Evolutionary conservation across 2,888 invertebrate genomes (phyloP).

Genomic region (Morpho deidamia): DNA sequence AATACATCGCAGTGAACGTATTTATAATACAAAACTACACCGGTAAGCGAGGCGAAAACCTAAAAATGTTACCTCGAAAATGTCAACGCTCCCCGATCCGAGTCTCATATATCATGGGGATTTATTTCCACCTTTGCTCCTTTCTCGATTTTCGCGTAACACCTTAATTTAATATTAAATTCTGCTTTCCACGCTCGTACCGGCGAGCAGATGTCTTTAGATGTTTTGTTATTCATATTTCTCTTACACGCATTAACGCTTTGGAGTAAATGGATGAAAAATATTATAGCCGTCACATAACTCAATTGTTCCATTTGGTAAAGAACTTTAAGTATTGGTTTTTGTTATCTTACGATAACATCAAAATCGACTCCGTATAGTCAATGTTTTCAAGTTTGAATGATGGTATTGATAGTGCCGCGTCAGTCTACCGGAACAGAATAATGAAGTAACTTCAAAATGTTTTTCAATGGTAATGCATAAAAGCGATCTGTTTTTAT

Average conservation of each 20-base stretch:
- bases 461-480: background rate
- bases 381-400: slow-evolving; percentile 28
- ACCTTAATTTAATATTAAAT: slow-evolving; percentile 78
- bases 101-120: slow-evolving; percentile 68
- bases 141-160: slow-evolving; percentile 71
- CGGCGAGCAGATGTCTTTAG: slow-evolving; percentile 63
- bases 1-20: slow-evolving; percentile 20
- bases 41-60: slow-evolving; percentile 35
- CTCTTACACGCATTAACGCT: slow-evolving; percentile 48
- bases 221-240: slow-evolving; percentile 71
- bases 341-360: slow-evolving; percentile 9
- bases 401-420: slow-evolving; percentile 34
- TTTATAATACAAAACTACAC: slow-evolving; percentile 23
- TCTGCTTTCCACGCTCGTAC: slow-evolving; percentile 56
- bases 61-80: slow-evolving; percentile 66
- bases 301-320: background rate
- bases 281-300: background rate
- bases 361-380: slow-evolving; percentile 16
- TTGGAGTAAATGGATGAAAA: slow-evolving; percentile 25
- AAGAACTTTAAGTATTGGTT: background rate
- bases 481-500: too few relatives aligned
- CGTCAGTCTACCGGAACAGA: slow-evolving; percentile 44
- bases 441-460: slow-evolving; percentile 39
- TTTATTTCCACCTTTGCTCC: slow-evolving; percentile 69
- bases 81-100: slow-evolving; percentile 62